Conservation (phyloP, 23 tunicate genomes). For the Botrylloides violaceus region DNA sequence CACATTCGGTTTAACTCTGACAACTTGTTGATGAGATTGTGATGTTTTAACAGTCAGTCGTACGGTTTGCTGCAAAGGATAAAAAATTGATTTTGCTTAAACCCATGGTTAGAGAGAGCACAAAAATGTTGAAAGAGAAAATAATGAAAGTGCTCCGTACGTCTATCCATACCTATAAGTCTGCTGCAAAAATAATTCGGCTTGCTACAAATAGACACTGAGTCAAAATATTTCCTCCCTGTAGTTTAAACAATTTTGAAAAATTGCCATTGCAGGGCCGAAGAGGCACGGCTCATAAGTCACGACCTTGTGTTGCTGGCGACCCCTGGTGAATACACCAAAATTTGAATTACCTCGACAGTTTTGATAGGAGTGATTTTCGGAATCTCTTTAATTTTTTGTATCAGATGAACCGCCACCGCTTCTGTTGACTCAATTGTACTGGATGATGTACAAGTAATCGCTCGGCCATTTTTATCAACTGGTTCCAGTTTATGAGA, state of each 20-base stretch:
- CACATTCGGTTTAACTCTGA: constrained; percentile 5
- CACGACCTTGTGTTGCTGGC: neutral
- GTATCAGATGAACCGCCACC: neutral
- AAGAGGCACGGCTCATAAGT: neutral
- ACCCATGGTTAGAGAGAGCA: too few species aligned
- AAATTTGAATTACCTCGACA: constrained; percentile 14
- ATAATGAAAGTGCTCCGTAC: too few species aligned
- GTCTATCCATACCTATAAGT: too few species aligned
- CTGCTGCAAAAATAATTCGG: too few species aligned
- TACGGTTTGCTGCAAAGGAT: constrained; percentile 12
- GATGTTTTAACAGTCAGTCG: constrained; percentile 17
- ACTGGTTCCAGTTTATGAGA: constrained; percentile 13
- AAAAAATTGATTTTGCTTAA: too few species aligned
- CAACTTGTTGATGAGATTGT: constrained; percentile 4
- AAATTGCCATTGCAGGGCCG: too few species aligned
- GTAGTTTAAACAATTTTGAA: too few species aligned
- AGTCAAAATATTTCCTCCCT: too few species aligned
- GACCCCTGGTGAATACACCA: neutral
- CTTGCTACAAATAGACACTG: too few species aligned
- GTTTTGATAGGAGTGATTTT: constrained; percentile 6
- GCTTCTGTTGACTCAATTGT: constrained; percentile 10
- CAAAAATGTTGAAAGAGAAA: too few species aligned
- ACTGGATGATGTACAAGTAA: constrained; percentile 4
- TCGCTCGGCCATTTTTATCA: constrained; percentile 14
- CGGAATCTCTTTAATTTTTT: constrained; percentile 1